Percentiles rank a stretch among this genome's conserved stretches.
Evolutionary conservation across 2,888 invertebrate species (phyloP).

Genomic region (Operophtera brumata): DNA sequence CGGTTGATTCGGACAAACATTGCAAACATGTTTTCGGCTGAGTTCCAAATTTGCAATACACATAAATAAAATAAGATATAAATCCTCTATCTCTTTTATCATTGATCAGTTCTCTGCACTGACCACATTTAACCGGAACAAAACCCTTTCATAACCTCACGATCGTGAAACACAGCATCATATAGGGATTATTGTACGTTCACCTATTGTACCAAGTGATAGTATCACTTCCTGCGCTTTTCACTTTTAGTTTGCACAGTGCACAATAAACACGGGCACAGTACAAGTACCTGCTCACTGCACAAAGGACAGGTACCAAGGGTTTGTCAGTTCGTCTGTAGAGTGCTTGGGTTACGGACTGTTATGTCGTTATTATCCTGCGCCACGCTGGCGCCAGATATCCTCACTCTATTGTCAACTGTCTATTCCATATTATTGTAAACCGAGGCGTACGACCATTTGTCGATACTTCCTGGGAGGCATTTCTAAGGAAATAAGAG

Average conservation of each 20-base stretch:
- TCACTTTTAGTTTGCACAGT: conserved; percentile 51
- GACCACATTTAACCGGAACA: conserved; percentile 20
- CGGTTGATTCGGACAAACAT: no score
- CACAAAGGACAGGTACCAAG: conserved; percentile 59
- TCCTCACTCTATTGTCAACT: conserved; percentile 53
- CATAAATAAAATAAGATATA: not conserved
- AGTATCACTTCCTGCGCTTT: conserved; percentile 66
- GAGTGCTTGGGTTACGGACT: conserved; percentile 53
- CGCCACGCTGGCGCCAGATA: conserved; percentile 72
- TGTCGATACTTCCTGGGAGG: conserved; percentile 48
- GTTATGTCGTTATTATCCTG: conserved; percentile 58
- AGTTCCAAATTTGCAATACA: no score
- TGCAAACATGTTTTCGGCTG: not conserved
- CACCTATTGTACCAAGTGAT: conserved; percentile 48
- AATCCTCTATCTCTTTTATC: not conserved
- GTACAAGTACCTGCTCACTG: conserved; percentile 52
- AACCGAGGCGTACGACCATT: conserved; percentile 41
- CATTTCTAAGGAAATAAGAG: conserved; percentile 34
- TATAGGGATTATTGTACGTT: conserved; percentile 58
- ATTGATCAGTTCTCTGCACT: conserved; percentile 14
- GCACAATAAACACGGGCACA: conserved; percentile 43
- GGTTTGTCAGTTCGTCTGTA: conserved; percentile 48
- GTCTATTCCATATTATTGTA: conserved; percentile 46
- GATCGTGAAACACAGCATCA: conserved; percentile 52
- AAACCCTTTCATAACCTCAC: conserved; percentile 38